Base-by-base conservation (phyloP, 2,888 invertebrate species). In the Prosapia bicincta region DNA sequence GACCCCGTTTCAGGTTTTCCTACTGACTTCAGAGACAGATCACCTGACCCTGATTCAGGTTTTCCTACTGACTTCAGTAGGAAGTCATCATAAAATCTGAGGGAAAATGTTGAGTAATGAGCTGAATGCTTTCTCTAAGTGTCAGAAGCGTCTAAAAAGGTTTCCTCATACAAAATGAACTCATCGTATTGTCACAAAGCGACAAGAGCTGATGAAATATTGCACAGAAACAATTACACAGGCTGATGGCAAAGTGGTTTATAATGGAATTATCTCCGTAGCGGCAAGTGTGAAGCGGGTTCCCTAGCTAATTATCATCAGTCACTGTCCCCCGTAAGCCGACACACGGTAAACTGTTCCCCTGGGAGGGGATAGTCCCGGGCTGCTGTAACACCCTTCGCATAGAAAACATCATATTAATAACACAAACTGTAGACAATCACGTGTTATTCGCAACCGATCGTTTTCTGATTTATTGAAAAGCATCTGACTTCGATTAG, bases 281-380 rank as follows among this genome's bases (percentile, higher is more conserved):
- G 1, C 20, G n/a, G 54, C 20, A 54, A 54, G 54, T 54, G 54
- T 54, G 54, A 54, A 54, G 3, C 20, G 3, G 20, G 0, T 54
- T 54, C 20, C 54, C 54, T 20, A 38, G 54, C 54, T 54, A 54
- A 54, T 54, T 20, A 54, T 54, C 54, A 54, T 54, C 54, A 54
- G 54, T 54, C 54, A 54, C 54, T 54, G 54, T 54, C 54, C 54
- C 54, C n/a, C 9, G 69, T 43, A 65, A 65, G 74, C 68, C 69
- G 65, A 69, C 74, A 28, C 74, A 65, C 69, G 69, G 15, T 67
- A 69, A 65, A 69, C 75, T 66, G 65, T 66, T 72, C 69, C 65
- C 68, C 6, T 24, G 71, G 43, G 65, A 13, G 25, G 70, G 69
- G 69, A 15, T n/a, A n/a, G 15, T 28, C n/a, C 32, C 30, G 32